Evolutionary conservation across 2,113 vertebrate species (phyloP).

Genomic region (Pollachius pollachius): DNA sequence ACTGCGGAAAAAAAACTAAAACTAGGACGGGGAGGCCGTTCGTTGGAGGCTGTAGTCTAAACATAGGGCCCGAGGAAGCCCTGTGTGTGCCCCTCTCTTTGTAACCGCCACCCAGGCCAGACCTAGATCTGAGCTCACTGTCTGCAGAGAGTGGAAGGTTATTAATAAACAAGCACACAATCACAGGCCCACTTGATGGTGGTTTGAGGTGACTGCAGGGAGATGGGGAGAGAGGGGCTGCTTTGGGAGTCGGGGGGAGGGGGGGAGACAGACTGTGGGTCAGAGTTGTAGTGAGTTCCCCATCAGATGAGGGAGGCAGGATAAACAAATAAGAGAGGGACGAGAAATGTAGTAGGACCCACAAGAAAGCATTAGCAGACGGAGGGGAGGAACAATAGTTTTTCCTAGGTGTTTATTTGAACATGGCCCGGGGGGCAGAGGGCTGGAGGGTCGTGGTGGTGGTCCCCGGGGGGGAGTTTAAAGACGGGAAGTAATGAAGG

Average conservation of each 20-base stretch:
- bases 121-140: constrained; percentile 34
- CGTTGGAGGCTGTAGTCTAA: constrained; percentile 26
- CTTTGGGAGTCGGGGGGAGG: background rate
- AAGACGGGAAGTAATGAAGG: constrained; percentile 59
- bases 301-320: constrained; percentile 48
- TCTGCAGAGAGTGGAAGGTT: constrained; percentile 28
- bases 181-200: constrained; percentile 26
- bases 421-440: constrained; percentile 50
- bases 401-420: constrained; percentile 70
- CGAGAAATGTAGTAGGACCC: constrained; percentile 47
- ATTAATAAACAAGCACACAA: constrained; percentile 58
- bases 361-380: constrained; percentile 46
- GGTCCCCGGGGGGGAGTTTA: constrained; percentile 58
- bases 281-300: constrained; percentile 36
- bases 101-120: background rate
- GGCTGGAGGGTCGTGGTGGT: background rate
- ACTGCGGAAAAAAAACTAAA: constrained; percentile 20
- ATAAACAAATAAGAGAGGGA: constrained; percentile 52
- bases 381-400: constrained; percentile 56
- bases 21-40: constrained; percentile 7
- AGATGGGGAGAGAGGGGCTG: no score
- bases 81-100: constrained; percentile 1
- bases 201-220: constrained; percentile 13
- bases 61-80: constrained; percentile 19
- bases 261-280: background rate